Evolutionary conservation across 2,888 invertebrate genomes (phyloP).

Genomic region (Rhagonycha fulva): DNA sequence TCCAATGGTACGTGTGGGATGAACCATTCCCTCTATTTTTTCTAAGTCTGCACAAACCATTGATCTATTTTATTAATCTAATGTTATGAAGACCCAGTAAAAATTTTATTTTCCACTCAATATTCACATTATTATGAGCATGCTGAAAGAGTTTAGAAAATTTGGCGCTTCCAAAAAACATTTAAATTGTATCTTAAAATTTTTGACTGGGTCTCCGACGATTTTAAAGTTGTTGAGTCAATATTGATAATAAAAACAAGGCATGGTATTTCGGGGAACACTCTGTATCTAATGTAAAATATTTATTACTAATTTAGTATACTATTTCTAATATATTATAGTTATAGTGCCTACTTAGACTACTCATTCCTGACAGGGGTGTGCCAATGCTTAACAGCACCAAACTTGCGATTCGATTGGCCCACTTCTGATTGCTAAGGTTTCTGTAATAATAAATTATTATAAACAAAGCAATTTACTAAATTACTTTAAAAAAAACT

Average conservation of each 20-base stretch:
- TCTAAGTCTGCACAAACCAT: not conserved
- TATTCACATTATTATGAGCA: too few species aligned
- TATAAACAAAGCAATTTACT: not conserved
- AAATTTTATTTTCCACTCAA: not conserved
- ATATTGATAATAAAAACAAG: conserved; percentile 32
- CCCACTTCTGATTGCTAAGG: not conserved
- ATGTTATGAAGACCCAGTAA: not conserved
- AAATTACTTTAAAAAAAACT: not conserved
- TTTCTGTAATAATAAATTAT: conserved; percentile 25
- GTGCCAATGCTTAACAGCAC: not conserved
- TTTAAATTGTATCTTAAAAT: not conserved
- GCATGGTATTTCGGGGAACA: conserved; percentile 41
- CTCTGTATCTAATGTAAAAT: conserved; percentile 25
- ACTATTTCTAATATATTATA: conserved; percentile 21
- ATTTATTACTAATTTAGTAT: conserved; percentile 9
- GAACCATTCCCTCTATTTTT: not conserved
- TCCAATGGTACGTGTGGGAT: not conserved
- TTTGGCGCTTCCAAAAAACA: not conserved
- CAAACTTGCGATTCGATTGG: not conserved
- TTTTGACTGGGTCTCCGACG: not conserved
- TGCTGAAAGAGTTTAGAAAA: too few species aligned
- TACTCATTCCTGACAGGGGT: not conserved
- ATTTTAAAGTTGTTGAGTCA: conserved; percentile 16
- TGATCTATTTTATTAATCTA: not conserved
- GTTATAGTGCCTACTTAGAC: conserved; percentile 34